Evolutionary conservation across 2,888 invertebrate genomes (phyloP), one percentile per base, ranked within the genome.

Genomic region (Parnassius mnemosyne): DNA sequence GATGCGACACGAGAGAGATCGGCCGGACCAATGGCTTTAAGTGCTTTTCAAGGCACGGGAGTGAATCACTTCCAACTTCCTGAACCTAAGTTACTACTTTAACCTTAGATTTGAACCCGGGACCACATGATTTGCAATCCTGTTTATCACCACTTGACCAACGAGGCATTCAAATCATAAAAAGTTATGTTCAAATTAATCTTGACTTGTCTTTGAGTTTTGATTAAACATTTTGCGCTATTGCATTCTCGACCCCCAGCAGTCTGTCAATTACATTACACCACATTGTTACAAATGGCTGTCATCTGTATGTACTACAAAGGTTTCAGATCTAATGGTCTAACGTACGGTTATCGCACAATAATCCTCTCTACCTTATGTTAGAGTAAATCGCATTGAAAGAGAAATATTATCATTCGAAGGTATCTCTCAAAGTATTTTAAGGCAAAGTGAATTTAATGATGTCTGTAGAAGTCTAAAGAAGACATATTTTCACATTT

Each of bases 321-420:
- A 72, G 80, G 78, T 82, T 81, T 83, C 81, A 69, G 69, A 73
- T 68, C 76, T 88, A 87, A 88, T 83, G 77, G 79, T 65, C 75
- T 87, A 84, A 89, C 85, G 76, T 87, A 89, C 87, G 76, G 82
- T 84, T 79, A 83, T 80, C 80, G 79, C 79, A 85, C 81, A 80
- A 84, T 84, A 84, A 85, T 81, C 78, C 73, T 75, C 74, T 49
- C 49, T n/a, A 57, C 60, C 58, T 57, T n/a, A 58, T 54, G 46
- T 49, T 52, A 10, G 11, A 60, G 34, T 13, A 49, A 41, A 54
- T 50, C 54, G 54, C 50, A 12, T 49, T 60, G n/a, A 16, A 42
- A 49, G 44, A 62, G 63, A 56, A 55, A 60, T 52, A 63, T 57
- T 67, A 64, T 68, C 66, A 72, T 55, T 63, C 25, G 10, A 50